These are phyloP conservation scores for Platichthys flesus DNA, from an alignment of 2,113 vertebrate species.

Conservation along the genomic window DNA sequence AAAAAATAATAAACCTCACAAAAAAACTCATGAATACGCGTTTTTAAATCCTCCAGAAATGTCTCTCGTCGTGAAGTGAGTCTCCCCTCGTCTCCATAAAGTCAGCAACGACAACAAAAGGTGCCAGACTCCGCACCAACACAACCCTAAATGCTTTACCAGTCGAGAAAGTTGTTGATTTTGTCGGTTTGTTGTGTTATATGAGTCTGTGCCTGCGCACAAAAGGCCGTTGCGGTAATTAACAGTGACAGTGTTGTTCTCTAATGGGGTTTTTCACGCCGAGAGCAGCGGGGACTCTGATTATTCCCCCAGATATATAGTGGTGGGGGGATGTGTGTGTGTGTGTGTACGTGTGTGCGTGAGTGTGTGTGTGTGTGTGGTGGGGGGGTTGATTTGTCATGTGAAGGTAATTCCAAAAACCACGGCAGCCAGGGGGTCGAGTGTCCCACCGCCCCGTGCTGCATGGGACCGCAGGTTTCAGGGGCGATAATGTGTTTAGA, in stretches of 20 bases:
- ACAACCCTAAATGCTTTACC: constrained; percentile 22
- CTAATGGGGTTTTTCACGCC: constrained; percentile 52
- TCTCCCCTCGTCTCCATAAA: too few relatives aligned
- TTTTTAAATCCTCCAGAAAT: not conserved
- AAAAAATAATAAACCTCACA: not conserved
- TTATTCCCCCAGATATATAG: constrained; percentile 55
- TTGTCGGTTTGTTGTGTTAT: constrained; percentile 45
- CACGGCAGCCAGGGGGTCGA: constrained; percentile 36
- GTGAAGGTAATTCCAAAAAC: constrained; percentile 48
- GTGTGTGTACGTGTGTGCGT: too few relatives aligned
- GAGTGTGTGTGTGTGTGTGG: too few relatives aligned
- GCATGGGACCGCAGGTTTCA: constrained; percentile 1
- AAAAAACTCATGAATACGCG: not conserved
- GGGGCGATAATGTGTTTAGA: constrained; percentile 32
- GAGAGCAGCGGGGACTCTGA: constrained; percentile 49
- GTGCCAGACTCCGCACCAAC: constrained; percentile 47
- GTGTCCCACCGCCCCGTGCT: constrained; percentile 6
- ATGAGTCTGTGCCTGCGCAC: constrained; percentile 37
- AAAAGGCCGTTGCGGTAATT: constrained; percentile 67
- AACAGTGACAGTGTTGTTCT: constrained; percentile 65
- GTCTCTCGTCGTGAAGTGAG: not conserved
- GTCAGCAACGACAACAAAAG: constrained; percentile 23
- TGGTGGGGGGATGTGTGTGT: too few relatives aligned
- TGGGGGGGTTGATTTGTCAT: constrained; percentile 47
- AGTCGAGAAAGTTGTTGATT: constrained; percentile 55